Evolutionary conservation across 2,113 vertebrate species (phyloP).

Genomic region (Chlorocebus sabaeus): DNA sequence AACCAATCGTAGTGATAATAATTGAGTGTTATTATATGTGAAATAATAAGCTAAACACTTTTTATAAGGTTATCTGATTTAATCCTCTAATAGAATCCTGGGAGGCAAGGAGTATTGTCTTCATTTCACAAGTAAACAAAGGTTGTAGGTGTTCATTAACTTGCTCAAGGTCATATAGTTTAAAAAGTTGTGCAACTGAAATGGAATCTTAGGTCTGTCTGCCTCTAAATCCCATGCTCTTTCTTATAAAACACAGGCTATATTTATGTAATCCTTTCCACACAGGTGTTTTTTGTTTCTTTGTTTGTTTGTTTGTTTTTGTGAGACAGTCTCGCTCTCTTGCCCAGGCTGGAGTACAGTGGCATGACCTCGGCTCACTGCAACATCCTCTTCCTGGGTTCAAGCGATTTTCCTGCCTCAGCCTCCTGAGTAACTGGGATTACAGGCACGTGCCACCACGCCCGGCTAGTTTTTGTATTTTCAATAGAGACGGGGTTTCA

Average conservation of each 20-base stretch:
- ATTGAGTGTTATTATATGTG: neutral
- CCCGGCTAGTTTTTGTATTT: too few species aligned
- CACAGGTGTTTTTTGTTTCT: too few species aligned
- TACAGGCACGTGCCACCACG: too few species aligned
- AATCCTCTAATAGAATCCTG: neutral
- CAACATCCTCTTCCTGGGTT: too few species aligned
- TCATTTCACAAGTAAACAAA: slow-evolving; percentile 49
- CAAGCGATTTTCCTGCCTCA: too few species aligned
- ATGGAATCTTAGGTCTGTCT: neutral
- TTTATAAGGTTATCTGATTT: neutral
- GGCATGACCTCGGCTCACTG: too few species aligned
- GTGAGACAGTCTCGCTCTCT: too few species aligned
- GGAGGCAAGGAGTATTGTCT: neutral
- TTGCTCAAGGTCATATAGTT: neutral
- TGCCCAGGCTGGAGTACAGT: too few species aligned
- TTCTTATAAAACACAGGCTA: neutral
- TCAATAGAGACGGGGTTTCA: too few species aligned
- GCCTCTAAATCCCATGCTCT: neutral
- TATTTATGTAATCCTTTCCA: neutral
- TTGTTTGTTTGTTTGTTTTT: too few species aligned
- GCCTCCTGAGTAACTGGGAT: too few species aligned
- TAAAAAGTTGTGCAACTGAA: neutral
- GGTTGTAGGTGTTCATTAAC: neutral
- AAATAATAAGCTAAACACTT: neutral
- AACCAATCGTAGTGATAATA: neutral